phyloP scores from a whole-genome alignment of 1,140 invertebrate species.

The Brachionus paranguensis region DNA sequence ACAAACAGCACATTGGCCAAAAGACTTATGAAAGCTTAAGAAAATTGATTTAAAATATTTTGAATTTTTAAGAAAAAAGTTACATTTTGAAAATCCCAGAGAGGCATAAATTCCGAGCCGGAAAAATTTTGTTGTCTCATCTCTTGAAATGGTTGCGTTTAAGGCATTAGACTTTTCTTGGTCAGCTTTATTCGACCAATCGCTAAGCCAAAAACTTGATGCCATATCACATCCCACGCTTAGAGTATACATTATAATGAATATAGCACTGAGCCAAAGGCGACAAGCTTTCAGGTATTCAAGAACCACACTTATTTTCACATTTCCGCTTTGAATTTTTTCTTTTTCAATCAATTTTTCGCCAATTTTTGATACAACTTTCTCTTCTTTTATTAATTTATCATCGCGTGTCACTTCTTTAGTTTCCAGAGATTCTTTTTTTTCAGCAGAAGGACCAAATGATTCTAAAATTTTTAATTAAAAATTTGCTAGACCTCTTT shows the following conservation, averaged over 20 bases:
- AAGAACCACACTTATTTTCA: neutral
- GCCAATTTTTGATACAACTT: neutral
- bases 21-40: neutral
- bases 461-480: neutral
- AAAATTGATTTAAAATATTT: neutral
- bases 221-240: slow-evolving; percentile 10
- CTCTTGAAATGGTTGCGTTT: neutral
- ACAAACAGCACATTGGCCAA: slow-evolving; percentile 26
- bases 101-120: slow-evolving; percentile 47
- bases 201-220: slow-evolving; percentile 21
- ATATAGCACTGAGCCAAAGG: neutral
- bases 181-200: slow-evolving; percentile 30
- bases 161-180: neutral
- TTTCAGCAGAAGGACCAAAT: neutral
- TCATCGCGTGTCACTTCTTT: neutral
- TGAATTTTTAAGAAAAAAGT: neutral
- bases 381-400: neutral
- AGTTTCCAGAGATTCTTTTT: neutral
- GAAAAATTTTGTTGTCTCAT: neutral
- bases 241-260: slow-evolving; percentile 11
- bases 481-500: neutral
- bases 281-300: slow-evolving; percentile 11
- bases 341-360: slow-evolving; percentile 41
- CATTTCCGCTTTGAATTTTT: slow-evolving; percentile 35
- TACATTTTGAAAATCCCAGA: slow-evolving; percentile 33